These are phyloP conservation scores for Anhinga rufa DNA, from an alignment of 2,113 vertebrate genomes.

Conservation along the genomic window DNA sequence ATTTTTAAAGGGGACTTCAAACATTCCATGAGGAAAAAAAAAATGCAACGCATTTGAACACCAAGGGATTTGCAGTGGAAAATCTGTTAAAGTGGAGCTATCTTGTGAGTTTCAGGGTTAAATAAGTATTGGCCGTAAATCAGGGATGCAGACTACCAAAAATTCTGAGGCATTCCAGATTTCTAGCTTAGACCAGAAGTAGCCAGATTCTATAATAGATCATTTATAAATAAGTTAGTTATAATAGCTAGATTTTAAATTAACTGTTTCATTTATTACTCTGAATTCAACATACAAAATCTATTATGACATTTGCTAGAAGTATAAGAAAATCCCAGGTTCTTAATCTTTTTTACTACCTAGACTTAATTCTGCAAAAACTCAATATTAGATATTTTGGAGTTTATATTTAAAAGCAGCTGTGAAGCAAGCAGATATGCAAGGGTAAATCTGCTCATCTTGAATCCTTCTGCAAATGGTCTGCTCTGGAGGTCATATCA, in stretches of 20 bases:
- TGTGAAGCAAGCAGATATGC: constrained; percentile 17
- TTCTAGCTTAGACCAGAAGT: constrained; percentile 29
- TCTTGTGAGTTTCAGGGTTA: constrained; percentile 55
- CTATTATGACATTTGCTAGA: neutral
- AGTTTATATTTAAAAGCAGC: constrained; percentile 52
- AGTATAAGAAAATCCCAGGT: neutral
- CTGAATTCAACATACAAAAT: neutral
- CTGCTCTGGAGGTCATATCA: constrained; percentile 78
- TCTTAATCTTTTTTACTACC: constrained; percentile 34
- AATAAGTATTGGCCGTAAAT: constrained; percentile 37
- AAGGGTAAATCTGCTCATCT: constrained; percentile 50
- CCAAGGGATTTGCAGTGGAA: constrained; percentile 53
- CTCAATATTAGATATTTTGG: constrained; percentile 17
- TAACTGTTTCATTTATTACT: neutral
- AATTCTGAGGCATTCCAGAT: constrained; percentile 32
- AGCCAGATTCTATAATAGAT: neutral
- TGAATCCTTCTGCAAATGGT: constrained; percentile 53
- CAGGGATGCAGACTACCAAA: constrained; percentile 8
- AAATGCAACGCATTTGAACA: constrained; percentile 62
- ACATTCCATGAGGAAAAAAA: constrained; percentile 44
- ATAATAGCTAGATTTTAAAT: neutral
- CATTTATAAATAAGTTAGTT: neutral
- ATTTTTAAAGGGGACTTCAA: constrained; percentile 78
- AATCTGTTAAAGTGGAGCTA: constrained; percentile 48
- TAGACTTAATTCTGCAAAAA: constrained; percentile 11